These are phyloP conservation scores for Agonum fuliginosum DNA, from an alignment of 2,888 invertebrate genomes.

Conservation along the genomic window DNA sequence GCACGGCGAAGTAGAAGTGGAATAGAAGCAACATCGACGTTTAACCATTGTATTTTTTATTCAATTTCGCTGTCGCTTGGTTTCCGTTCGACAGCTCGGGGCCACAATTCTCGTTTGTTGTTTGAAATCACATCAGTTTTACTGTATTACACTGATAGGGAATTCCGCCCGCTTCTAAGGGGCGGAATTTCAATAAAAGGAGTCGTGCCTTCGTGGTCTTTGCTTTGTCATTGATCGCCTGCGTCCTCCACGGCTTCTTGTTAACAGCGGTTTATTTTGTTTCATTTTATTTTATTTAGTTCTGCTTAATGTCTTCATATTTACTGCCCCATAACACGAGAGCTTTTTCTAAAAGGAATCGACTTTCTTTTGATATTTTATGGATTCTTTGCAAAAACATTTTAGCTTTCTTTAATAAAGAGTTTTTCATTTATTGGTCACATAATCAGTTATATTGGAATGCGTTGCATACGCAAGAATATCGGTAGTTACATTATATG, in stretches of 20 bases:
- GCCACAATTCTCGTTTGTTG: slow-evolving; percentile 54
- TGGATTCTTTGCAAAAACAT: too few species aligned
- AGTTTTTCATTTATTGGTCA: too few species aligned
- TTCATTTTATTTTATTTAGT: slow-evolving; percentile 22
- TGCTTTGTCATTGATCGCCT: slow-evolving; percentile 13
- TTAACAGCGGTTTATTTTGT: slow-evolving; percentile 26
- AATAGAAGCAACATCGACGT: slow-evolving; percentile 48
- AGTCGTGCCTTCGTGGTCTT: not conserved
- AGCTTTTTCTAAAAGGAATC: too few species aligned
- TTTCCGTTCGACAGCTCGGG: slow-evolving; percentile 40
- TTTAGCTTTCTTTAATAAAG: too few species aligned
- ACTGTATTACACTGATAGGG: slow-evolving; percentile 51
- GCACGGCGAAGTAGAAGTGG: not conserved
- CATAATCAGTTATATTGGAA: too few species aligned
- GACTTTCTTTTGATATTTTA: too few species aligned
- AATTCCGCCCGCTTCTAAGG: slow-evolving; percentile 2
- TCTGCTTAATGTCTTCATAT: not conserved
- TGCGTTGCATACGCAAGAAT: too few species aligned
- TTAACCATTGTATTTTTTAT: slow-evolving; percentile 55
- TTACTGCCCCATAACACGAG: not conserved
- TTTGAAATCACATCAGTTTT: slow-evolving; percentile 56
- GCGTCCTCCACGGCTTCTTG: slow-evolving; percentile 18
- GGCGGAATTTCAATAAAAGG: slow-evolving; percentile 44
- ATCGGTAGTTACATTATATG: too few species aligned
- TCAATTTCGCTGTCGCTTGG: slow-evolving; percentile 44